These are phyloP conservation scores for Takifugu flavidus DNA, from an alignment of 2,113 vertebrate species.

Conservation along the genomic window DNA sequence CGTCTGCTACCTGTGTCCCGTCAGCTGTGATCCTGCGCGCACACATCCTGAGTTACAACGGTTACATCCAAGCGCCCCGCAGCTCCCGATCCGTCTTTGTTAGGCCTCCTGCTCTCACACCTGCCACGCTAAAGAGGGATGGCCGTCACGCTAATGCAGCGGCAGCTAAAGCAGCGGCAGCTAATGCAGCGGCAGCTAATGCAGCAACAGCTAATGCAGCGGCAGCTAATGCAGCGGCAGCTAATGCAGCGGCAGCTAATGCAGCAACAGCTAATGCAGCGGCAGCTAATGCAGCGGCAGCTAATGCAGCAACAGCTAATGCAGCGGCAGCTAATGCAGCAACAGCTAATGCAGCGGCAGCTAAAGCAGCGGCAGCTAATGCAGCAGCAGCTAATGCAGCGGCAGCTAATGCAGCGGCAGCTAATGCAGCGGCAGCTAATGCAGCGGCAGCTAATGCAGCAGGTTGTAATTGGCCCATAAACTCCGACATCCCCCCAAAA, in stretches of 20 bases:
- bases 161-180: too few relatives aligned
- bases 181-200: too few relatives aligned
- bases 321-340: too few relatives aligned
- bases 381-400: too few relatives aligned
- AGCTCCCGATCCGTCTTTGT: conserved; percentile 73
- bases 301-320: conserved; percentile 42
- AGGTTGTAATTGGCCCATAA: conserved; percentile 62
- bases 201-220: too few relatives aligned
- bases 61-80: conserved; percentile 51
- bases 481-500: background rate
- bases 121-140: conserved; percentile 67
- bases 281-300: conserved; percentile 29
- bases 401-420: too few relatives aligned
- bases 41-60: conserved; percentile 50
- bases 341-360: too few relatives aligned
- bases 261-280: too few relatives aligned
- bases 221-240: too few relatives aligned
- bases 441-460: conserved; percentile 54
- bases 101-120: conserved; percentile 55
- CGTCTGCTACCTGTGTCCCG: conserved; percentile 31
- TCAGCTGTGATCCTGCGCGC: conserved; percentile 43
- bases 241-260: too few relatives aligned
- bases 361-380: too few relatives aligned
- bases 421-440: background rate
- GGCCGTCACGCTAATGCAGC: conserved; percentile 32